phyloP scores from a whole-genome alignment of 1,140 invertebrate genomes.

The Calephelis virginiensis region DNA sequence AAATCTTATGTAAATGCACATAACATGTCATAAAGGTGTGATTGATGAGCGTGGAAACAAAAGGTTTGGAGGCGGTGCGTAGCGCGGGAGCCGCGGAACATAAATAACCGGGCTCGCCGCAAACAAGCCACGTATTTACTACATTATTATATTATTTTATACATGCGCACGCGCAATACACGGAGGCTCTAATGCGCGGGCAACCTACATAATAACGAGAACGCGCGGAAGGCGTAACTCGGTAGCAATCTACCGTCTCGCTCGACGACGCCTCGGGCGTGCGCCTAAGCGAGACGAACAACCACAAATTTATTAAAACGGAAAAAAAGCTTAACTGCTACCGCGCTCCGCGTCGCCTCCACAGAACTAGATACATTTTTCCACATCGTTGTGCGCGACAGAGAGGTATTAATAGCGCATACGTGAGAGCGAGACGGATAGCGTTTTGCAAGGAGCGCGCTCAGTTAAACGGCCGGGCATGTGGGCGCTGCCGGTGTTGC shows the following conservation, averaged over 20 bases:
- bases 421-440: conserved; percentile 49
- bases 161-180: conserved; percentile 62
- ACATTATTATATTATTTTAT: conserved; percentile 70
- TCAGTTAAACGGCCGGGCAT: conserved; percentile 62
- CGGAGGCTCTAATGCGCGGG: conserved; percentile 68
- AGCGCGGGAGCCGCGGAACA: conserved; percentile 63
- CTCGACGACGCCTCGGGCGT: conserved; percentile 66
- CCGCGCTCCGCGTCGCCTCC: conserved; percentile 73
- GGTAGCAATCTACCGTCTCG: conserved; percentile 69
- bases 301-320: conserved; percentile 77
- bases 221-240: conserved; percentile 76
- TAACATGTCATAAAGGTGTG: conserved; percentile 30
- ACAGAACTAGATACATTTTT: conserved; percentile 78
- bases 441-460: conserved; percentile 42
- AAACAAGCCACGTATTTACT: conserved; percentile 68
- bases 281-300: conserved; percentile 71
- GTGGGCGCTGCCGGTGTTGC: conserved; percentile 76
- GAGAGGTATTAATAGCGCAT: conserved; percentile 33
- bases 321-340: conserved; percentile 70
- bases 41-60: conserved; percentile 44
- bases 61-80: conserved; percentile 57
- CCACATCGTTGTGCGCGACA: conserved; percentile 59
- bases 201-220: conserved; percentile 74
- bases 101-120: conserved; percentile 66
- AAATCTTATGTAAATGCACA: conserved; percentile 15